A percentile compares a stretch with the other conserved stretches of the same genome.
Conservation (phyloP, 2,888 invertebrate species). For the Eilema griseolum region DNA sequence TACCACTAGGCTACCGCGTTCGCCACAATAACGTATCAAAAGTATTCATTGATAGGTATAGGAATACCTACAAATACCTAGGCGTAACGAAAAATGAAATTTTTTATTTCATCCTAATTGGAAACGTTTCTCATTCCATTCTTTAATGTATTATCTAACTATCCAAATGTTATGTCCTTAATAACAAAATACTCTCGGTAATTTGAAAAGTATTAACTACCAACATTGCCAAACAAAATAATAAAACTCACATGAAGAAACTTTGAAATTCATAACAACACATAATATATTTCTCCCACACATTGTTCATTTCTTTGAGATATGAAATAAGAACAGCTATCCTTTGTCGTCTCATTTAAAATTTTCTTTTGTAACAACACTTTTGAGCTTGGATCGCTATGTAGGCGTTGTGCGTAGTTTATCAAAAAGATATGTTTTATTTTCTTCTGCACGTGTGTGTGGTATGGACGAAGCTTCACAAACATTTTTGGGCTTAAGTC, state of each 20-base stretch:
- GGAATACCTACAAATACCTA: too few species aligned
- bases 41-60: too few species aligned
- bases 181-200: constrained; percentile 1
- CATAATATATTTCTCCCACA: constrained; percentile 28
- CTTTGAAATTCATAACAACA: constrained; percentile 36
- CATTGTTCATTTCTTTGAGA: constrained; percentile 16
- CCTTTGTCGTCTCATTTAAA: constrained; percentile 12
- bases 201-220: constrained; percentile 10
- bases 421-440: not conserved
- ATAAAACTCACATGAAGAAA: constrained; percentile 24
- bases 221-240: constrained; percentile 25
- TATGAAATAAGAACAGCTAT: constrained; percentile 24
- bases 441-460: too few species aligned
- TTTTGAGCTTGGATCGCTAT: not conserved
- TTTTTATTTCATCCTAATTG: too few species aligned
- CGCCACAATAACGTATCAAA: not conserved
- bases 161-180: not conserved
- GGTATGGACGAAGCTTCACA: too few species aligned
- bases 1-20: too few species aligned
- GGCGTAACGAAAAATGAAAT: too few species aligned
- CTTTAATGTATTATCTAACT: not conserved
- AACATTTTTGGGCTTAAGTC: too few species aligned
- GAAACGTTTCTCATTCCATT: not conserved
- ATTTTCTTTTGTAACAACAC: constrained; percentile 11
- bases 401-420: not conserved